A percentile compares a stretch with the other conserved stretches of the same genome.
phyloP scores from a whole-genome alignment of 2,797 vertebrate species.

The Halcyon leucocephala region DNA sequence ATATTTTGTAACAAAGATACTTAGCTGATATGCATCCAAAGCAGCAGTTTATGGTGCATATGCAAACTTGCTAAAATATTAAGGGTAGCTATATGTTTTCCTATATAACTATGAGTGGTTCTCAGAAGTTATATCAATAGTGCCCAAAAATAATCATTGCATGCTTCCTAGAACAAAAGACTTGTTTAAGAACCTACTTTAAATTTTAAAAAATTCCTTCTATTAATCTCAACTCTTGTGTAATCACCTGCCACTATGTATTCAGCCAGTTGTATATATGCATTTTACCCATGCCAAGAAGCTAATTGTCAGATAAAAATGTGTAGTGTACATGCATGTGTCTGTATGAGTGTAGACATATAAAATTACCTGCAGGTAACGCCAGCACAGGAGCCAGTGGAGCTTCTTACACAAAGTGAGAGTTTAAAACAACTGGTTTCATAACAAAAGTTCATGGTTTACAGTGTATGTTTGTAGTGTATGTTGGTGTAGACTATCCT shows the following conservation, averaged over 20 bases:
- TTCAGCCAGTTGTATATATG: neutral
- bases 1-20: neutral
- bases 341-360: neutral
- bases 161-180: slow-evolving; percentile 53
- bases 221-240: neutral
- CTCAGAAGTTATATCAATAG: slow-evolving; percentile 58
- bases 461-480: neutral
- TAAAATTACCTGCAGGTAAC: neutral
- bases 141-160: slow-evolving; percentile 51
- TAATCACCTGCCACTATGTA: neutral
- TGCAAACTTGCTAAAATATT: slow-evolving; percentile 61
- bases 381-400: neutral
- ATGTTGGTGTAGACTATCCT: neutral
- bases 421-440: slow-evolving; percentile 12
- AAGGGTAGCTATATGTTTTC: slow-evolving; percentile 27
- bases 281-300: slow-evolving; percentile 19
- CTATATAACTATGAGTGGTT: slow-evolving; percentile 50
- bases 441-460: neutral
- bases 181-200: slow-evolving; percentile 16
- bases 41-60: neutral
- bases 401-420: neutral
- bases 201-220: slow-evolving; percentile 32
- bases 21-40: neutral
- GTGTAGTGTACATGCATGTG: neutral
- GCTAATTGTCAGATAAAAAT: slow-evolving; percentile 40